Conservation (phyloP, 2,113 vertebrate species). For the Isichthys henryi region DNA sequence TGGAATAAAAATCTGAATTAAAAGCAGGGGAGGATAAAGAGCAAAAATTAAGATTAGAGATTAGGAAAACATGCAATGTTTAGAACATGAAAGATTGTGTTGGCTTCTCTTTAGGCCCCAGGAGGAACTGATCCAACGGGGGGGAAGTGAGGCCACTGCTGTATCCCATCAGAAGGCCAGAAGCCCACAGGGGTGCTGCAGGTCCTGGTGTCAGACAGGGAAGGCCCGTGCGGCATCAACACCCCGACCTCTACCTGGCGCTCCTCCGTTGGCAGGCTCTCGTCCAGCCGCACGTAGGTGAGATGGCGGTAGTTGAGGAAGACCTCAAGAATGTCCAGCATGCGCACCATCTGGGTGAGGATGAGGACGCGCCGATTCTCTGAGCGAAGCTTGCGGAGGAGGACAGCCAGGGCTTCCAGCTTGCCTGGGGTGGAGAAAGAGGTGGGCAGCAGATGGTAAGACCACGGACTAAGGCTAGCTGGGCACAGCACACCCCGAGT, state of each 20-base stretch:
- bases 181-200: slow-evolving; percentile 21
- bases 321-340: slow-evolving; percentile 75
- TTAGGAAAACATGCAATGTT: neutral
- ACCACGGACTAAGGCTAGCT: neutral
- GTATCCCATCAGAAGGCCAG: slow-evolving; percentile 36
- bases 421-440: slow-evolving; percentile 64
- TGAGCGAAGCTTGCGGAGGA: slow-evolving; percentile 80
- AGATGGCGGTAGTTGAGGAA: slow-evolving; percentile 81
- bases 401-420: slow-evolving; percentile 82
- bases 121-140: slow-evolving; percentile 34
- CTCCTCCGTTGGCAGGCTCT: slow-evolving; percentile 76
- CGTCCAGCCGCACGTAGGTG: slow-evolving; percentile 83
- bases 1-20: neutral
- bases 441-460: neutral
- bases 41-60: neutral
- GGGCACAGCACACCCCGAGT: neutral
- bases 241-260: slow-evolving; percentile 67
- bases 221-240: neutral
- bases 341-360: slow-evolving; percentile 73
- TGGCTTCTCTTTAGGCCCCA: slow-evolving; percentile 31
- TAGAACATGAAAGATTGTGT: neutral
- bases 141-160: slow-evolving; percentile 35
- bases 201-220: slow-evolving; percentile 34
- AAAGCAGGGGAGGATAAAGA: neutral
- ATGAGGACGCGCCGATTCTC: slow-evolving; percentile 88